phyloP scores from a whole-genome alignment of 1,140 invertebrate species.

The Gonatopus flavifemur region DNA sequence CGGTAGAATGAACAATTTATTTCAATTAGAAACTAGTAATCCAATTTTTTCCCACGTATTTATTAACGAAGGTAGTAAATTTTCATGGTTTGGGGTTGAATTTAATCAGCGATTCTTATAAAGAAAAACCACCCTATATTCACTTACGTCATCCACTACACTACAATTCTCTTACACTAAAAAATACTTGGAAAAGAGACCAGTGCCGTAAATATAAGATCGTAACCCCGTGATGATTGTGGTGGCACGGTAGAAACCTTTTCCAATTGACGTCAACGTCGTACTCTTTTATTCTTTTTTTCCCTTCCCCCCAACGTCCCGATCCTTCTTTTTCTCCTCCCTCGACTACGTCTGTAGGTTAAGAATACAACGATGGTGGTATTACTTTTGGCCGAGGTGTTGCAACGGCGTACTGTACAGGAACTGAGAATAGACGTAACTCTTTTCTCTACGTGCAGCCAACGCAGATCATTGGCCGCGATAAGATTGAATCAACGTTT shows the following conservation, averaged over 20 bases:
- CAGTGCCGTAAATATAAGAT: constrained; percentile 16
- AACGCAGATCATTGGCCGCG: constrained; percentile 12
- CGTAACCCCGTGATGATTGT: constrained; percentile 22
- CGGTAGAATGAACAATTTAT: too few species aligned
- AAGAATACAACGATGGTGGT: constrained; percentile 46
- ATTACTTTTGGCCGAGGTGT: constrained; percentile 37
- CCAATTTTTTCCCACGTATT: too few species aligned
- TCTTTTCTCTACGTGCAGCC: too few species aligned
- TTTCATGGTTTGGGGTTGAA: constrained; percentile 13
- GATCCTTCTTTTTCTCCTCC: too few species aligned
- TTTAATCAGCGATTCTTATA: background rate
- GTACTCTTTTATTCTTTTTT: constrained; percentile 41
- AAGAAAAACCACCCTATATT: constrained; percentile 12
- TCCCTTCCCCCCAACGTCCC: constrained; percentile 25
- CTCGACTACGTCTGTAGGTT: constrained; percentile 30
- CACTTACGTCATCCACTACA: background rate
- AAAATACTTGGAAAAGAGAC: constrained; percentile 3
- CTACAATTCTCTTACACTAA: too few species aligned
- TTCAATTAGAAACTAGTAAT: too few species aligned
- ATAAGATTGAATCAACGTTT: constrained; percentile 31
- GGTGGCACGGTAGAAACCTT: constrained; percentile 42
- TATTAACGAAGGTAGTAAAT: constrained; percentile 23
- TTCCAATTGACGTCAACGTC: constrained; percentile 51
- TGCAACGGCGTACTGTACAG: constrained; percentile 37
- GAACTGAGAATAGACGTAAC: constrained; percentile 44